These are phyloP conservation scores for Cataglyphis livida DNA, from an alignment of 2,888 invertebrate species.

Conservation along the genomic window DNA sequence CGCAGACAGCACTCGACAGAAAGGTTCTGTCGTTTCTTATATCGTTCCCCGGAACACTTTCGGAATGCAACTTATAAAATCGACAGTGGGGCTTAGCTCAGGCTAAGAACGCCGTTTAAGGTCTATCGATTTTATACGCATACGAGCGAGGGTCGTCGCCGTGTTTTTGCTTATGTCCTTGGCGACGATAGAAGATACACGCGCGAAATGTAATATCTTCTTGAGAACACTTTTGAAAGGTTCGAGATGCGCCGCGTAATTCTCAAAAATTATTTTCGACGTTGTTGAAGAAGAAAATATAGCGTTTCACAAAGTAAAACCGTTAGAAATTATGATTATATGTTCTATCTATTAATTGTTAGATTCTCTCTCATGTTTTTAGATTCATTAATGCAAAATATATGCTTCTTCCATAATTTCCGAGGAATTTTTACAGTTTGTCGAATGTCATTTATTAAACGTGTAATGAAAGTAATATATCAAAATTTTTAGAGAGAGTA, in stretches of 20 bases:
- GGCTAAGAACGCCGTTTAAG: constrained; percentile 6
- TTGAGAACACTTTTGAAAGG: not conserved
- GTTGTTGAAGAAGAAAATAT: not conserved
- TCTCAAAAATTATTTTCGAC: constrained; percentile 18
- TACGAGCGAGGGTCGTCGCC: not conserved
- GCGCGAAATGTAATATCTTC: constrained; percentile 41
- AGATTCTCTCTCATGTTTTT: not conserved
- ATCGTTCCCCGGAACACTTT: not conserved
- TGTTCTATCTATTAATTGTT: constrained; percentile 5
- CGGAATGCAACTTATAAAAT: constrained; percentile 33
- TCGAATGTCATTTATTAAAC: constrained; percentile 12
- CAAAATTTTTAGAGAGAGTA: not conserved
- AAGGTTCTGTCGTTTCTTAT: not conserved
- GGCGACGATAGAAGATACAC: constrained; percentile 9
- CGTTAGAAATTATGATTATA: not conserved
- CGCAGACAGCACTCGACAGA: not conserved
- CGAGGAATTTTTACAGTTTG: constrained; percentile 17
- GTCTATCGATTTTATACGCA: constrained; percentile 41
- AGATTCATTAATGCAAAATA: not conserved
- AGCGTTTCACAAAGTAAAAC: not conserved
- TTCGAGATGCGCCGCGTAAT: not conserved
- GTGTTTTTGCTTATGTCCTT: constrained; percentile 16
- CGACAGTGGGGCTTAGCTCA: not conserved
- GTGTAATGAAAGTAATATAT: not conserved
- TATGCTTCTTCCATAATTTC: not conserved